Base-by-base conservation (phyloP, 2,797 vertebrate species). In the Galaxias olidus region DNA sequence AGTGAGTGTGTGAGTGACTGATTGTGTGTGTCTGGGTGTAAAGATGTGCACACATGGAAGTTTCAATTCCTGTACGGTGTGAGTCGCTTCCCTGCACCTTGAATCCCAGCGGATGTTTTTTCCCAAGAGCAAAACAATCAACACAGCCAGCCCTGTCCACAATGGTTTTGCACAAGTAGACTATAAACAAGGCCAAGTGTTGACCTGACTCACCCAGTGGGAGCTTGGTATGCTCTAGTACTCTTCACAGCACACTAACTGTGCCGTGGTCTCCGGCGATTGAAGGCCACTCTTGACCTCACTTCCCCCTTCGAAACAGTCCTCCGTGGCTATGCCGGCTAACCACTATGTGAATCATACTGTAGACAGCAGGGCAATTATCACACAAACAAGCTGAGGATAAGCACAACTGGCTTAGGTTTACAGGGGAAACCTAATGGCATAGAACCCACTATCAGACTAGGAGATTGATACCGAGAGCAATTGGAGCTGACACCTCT, bases 401-500 rank as follows among this genome's bases (percentile, higher is more conserved):
- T 71, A 59, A 45, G 40, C 8, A 18, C 41, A 50, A n/a, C 65
- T 12, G 10, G 49, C n/a, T 19, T n/a, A 44, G 45, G 45, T 14
- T 47, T 30, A 30, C 30, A n/a, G 30, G 30, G 30, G 30, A 30
- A 30, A 2, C 30, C 30, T 30, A 30, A 30, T 30, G 30, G 6
- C 30, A 30, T 30, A 30, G 6, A 30, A 30, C 30, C 50, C 14
- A 47, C 43, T 61, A 71, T 76, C 68, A 66, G 55, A 69, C 53
- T 8, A 58, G 65, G 58, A 75, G 73, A 87, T 87, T 82, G 77
- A 82, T 62, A 72, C 49, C 19, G 53, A 65, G 10, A 69, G 46
- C 74, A 76, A 89, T 84, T 62, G 65, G 12, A 62, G 60, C 50
- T 64, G 77, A 76, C 75, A 77, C 58, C 41, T 66, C 67, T 54